Evolutionary conservation across 2,113 vertebrate species (phyloP), one percentile per base, ranked within the genome.

Genomic region (Rattus rattus): DNA sequence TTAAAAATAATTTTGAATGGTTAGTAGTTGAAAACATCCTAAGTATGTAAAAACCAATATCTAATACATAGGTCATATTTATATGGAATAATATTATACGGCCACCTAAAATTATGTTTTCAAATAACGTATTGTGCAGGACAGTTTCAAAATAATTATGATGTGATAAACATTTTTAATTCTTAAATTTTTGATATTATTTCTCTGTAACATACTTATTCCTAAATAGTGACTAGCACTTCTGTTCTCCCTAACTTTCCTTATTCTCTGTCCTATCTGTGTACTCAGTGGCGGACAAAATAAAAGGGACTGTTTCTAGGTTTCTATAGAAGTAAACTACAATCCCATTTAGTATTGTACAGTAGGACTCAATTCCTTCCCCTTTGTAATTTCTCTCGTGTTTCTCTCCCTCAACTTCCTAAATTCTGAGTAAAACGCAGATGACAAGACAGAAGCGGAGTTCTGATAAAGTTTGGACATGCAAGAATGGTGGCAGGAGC

Each of bases 41-140:
- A 93, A 94, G 36, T 90, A 63, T 30, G 2, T 88, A 92, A 96
- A 70, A 75, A 39, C 52, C 56, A 30, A 90, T 39, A 95, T 52
- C 76, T 81, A 75, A 30, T 63, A 80, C 19, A 22, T 49, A 0
- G 43, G 3, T 43, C 43, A 43, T 43, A 43, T 43, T 43, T 43
- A 43, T 43, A 3, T 28, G 56, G 28, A 77, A 49, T 79, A 97
- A 92, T 54, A 90, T 8, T 24, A 83, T 67, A 22, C 13, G 69
- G 14, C 63, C 13, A 80, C 87, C 67, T 47, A 20, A 94, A 92
- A 94, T 88, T 86, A 33, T 70, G 2, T 85, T 95, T 97, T 93
- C 6, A 95, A 75, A 73, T 91, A 84, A 77, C 47, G 4, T 47
- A 67, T 72, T 86, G 69, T 33, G 73, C 26, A 49, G 2, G 0